Conservation (phyloP, 2,888 invertebrate genomes). For the Drosophila paranaensis region DNA sequence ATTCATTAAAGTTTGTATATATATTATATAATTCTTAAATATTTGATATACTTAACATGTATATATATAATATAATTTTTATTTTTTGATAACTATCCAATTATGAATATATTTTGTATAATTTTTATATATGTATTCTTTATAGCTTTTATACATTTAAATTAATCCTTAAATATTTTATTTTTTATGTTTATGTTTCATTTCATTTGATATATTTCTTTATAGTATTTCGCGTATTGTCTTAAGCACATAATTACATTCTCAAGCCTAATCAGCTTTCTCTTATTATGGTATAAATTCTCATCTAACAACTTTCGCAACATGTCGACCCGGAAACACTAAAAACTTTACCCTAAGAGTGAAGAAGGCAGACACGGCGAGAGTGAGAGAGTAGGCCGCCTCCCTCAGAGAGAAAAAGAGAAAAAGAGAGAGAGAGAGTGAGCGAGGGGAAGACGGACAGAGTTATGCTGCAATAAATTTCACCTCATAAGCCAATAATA, state of each 20-base stretch:
- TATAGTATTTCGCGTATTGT: not conserved
- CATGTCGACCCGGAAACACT: constrained; percentile 9
- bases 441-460: constrained; percentile 28
- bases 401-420: not conserved
- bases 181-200: not conserved
- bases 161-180: not conserved
- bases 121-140: not conserved
- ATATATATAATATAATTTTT: not conserved
- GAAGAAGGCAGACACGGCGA: not conserved
- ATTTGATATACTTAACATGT: not conserved
- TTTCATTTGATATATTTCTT: not conserved
- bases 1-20: not conserved
- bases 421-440: not conserved
- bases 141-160: not conserved
- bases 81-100: too few relatives aligned
- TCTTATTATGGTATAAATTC: constrained; percentile 9
- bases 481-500: constrained; percentile 80
- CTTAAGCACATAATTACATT: constrained; percentile 1
- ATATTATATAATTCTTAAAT: not conserved
- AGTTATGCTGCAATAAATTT: constrained; percentile 79
- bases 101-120: not conserved
- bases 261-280: constrained; percentile 20
- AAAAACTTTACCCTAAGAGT: constrained; percentile 5
- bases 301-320: constrained; percentile 20
- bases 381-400: not conserved